These are phyloP conservation scores for Thripadectes ignobilis DNA, from an alignment of 2,797 vertebrate genomes.

Conservation along the genomic window DNA sequence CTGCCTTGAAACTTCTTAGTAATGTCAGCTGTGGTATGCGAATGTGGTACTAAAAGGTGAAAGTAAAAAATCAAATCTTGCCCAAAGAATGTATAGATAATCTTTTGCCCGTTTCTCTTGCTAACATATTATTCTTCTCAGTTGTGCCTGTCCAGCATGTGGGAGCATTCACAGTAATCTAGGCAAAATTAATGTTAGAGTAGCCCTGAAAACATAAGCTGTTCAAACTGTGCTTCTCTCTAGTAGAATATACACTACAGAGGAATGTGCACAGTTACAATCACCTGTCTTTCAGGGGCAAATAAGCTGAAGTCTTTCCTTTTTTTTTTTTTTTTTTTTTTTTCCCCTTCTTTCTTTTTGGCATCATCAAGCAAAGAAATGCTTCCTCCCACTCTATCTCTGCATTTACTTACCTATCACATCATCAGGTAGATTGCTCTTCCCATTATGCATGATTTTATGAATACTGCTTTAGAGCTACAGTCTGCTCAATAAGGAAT, in stretches of 20 bases:
- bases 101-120: conserved; percentile 12
- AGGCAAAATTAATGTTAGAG: conserved; percentile 23
- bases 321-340: background rate
- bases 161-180: conserved; percentile 22
- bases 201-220: conserved; percentile 15
- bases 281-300: conserved; percentile 45
- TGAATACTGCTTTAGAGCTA: conserved; percentile 23
- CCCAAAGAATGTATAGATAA: background rate
- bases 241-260: conserved; percentile 1
- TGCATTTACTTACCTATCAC: conserved; percentile 27
- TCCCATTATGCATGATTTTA: conserved; percentile 25
- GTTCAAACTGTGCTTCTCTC: background rate
- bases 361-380: conserved; percentile 51
- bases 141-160: background rate
- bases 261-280: background rate
- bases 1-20: conserved; percentile 4
- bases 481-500: background rate
- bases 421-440: conserved; percentile 50
- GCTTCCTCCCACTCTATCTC: conserved; percentile 7
- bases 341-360: background rate
- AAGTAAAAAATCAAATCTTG: background rate
- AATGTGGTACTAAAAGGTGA: background rate
- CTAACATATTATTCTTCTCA: conserved; percentile 50
- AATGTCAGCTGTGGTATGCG: background rate
- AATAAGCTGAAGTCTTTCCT: background rate